A percentile compares a stretch with the other conserved stretches of the same genome.
Evolutionary conservation across 2,113 vertebrate species (phyloP).

Genomic region (mouse (Mus musculus)): DNA sequence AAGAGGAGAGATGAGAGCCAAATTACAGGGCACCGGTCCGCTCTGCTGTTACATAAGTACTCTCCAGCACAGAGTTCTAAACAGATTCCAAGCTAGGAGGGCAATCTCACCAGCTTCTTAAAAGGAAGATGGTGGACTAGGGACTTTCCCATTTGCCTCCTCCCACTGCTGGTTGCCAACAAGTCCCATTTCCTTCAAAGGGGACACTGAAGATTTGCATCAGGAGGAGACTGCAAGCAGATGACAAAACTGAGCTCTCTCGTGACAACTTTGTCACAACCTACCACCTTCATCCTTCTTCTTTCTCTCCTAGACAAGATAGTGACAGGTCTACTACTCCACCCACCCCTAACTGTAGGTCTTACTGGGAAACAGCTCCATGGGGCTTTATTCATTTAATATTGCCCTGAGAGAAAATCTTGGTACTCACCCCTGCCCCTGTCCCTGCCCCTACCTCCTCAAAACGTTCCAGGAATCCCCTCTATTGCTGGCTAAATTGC

Average conservation of each 20-base stretch:
- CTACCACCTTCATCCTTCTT: too few species aligned
- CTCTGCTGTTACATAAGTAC: background rate
- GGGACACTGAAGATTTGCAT: background rate
- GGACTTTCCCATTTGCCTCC: background rate
- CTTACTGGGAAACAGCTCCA: background rate
- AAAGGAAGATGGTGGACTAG: background rate
- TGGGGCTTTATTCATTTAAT: background rate
- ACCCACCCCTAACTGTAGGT: background rate
- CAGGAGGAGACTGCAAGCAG: background rate
- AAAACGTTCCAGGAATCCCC: background rate
- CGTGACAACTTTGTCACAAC: background rate
- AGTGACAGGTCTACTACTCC: rapidly evolving
- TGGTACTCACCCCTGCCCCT: background rate
- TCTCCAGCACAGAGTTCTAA: background rate
- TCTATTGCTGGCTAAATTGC: background rate
- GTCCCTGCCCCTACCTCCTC: background rate
- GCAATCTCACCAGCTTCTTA: background rate
- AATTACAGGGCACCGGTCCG: background rate
- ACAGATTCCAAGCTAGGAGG: background rate
- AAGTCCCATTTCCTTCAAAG: background rate
- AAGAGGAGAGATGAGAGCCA: too few species aligned
- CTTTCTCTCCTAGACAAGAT: background rate
- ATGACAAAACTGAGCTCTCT: background rate
- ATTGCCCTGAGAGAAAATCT: background rate
- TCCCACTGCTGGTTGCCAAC: background rate